A percentile compares a stretch with the other conserved stretches of the same genome.
These are phyloP conservation scores for Lutraria rhynchaena DNA, from an alignment of 1,140 invertebrate species.

Conservation along the genomic window DNA sequence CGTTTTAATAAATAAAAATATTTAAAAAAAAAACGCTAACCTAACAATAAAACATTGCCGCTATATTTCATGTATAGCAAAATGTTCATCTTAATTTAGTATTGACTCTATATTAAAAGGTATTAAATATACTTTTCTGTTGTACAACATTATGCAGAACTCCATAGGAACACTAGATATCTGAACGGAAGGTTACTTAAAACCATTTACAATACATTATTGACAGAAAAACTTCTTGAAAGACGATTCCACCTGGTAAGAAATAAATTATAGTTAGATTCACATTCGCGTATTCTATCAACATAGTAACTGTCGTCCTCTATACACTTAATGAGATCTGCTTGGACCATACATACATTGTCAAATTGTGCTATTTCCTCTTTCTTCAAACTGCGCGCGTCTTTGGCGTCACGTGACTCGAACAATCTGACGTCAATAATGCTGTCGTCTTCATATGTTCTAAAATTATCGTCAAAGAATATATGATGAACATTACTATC, in stretches of 20 bases:
- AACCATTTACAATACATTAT: not conserved
- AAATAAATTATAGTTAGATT: constrained; percentile 73
- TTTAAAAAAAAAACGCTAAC: no score
- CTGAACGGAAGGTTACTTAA: no score
- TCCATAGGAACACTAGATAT: no score
- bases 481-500: constrained; percentile 78
- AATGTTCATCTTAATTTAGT: no score
- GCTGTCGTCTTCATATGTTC: constrained; percentile 78
- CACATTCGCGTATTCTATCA: constrained; percentile 73
- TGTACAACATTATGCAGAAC: no score
- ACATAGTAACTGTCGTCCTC: constrained; percentile 77
- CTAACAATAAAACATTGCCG: no score
- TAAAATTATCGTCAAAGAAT: constrained; percentile 81
- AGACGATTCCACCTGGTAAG: constrained; percentile 47
- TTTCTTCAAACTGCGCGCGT: constrained; percentile 69
- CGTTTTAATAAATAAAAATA: no score
- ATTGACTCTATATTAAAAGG: no score
- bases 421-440: constrained; percentile 78
- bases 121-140: no score
- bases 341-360: constrained; percentile 78
- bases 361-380: constrained; percentile 72
- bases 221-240: constrained; percentile 31
- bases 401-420: constrained; percentile 58
- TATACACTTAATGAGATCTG: constrained; percentile 76
- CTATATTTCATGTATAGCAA: no score